Conservation (phyloP, 2,113 vertebrate species). For the Falcunculus frontatus region DNA sequence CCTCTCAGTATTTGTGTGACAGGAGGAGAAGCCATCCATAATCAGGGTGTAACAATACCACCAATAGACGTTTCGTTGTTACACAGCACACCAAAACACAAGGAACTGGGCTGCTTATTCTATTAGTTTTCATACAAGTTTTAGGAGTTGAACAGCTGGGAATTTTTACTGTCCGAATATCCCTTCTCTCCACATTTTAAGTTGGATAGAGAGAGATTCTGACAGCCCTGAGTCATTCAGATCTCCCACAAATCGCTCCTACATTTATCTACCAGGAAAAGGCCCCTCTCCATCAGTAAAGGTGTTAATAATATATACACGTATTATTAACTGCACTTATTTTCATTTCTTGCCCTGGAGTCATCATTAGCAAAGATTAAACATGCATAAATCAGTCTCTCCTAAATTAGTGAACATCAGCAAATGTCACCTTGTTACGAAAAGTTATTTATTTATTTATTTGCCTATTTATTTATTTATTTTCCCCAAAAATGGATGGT, state of each 20-base stretch:
- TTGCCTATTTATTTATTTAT: not conserved
- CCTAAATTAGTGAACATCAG: conserved; percentile 43
- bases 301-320: conserved; percentile 66
- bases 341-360: conserved; percentile 65
- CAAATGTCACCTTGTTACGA: conserved; percentile 55
- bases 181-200: not conserved
- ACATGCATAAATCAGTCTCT: conserved; percentile 62
- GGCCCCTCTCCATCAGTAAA: conserved; percentile 25
- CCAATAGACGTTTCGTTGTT: not conserved
- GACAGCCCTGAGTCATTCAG: not conserved
- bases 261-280: conserved; percentile 11
- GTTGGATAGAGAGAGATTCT: not conserved
- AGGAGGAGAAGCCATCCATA: not conserved
- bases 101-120: not conserved
- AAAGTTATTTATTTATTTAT: not conserved
- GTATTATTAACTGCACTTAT: conserved; percentile 60
- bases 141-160: not conserved
- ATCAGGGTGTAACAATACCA: not conserved
- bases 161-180: not conserved
- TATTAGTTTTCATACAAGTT: not conserved
- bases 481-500: not conserved
- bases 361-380: conserved; percentile 69
- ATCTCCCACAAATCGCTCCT: not conserved
- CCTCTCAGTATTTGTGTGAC: not conserved
- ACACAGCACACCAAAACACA: not conserved